Evolutionary conservation across 2,888 invertebrate genomes (phyloP), one percentile per base, ranked within the genome.

Genomic region (Hyposoter dolosus): DNA sequence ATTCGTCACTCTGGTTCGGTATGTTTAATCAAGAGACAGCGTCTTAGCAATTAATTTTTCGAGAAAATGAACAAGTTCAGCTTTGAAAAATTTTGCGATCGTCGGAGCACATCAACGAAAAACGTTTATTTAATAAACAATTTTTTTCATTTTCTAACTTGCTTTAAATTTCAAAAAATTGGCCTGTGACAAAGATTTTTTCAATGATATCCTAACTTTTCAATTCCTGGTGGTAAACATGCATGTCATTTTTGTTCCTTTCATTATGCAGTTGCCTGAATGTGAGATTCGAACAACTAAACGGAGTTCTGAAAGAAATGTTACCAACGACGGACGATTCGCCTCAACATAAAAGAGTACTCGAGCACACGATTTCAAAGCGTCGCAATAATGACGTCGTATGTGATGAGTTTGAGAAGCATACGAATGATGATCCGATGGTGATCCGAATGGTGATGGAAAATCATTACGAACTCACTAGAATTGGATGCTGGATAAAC

Each of bases 381-480:
- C 28, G 60, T 60, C 60, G 15, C 28, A 28, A 40, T 40, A 28
- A 40, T 40, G 40, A 40, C 40, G 5, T 10, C 28, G 28, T 28
- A 6, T 71, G 63, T 47, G n/a, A 40, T 43, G 23, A 47, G 28
- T 40, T 75, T 7, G 75, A 78, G 17, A 84, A 81, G 43, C 74
- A 45, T 65, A 79, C 82, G 47, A 63, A 68, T 32, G 84, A 87
- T 43, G 82, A 87, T 79, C 15, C 45, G 0, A 19, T 32, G 12
- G 84, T 84, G 1, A 90, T 91, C 83, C 90, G 82, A 56, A 75
- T 85, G 15, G 88, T 88, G 28, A 89, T 90, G 88, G 65, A 80
- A 19, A 80, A 78, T 47, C 92, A 92, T 65, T 86, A 90, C 50
- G 90, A 90, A 35, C 68, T 92, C 56, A 80, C 89, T 10, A 89